These are phyloP conservation scores for Elaphurus davidianus DNA, from an alignment of 2,113 vertebrate genomes.

Conservation along the genomic window DNA sequence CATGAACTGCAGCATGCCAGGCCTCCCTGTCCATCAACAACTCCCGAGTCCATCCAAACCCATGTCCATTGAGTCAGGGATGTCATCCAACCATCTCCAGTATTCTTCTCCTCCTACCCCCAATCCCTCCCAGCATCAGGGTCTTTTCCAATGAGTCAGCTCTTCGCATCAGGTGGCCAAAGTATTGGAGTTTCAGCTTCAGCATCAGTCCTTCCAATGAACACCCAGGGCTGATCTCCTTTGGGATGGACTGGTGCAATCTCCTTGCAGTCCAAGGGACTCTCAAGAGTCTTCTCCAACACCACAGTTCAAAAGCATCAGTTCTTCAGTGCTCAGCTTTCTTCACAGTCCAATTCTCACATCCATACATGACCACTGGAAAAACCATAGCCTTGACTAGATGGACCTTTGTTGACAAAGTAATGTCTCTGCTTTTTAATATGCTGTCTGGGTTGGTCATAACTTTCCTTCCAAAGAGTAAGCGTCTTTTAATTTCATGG, in stretches of 20 bases:
- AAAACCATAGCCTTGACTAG: background rate
- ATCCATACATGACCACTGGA: background rate
- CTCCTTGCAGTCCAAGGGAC: background rate
- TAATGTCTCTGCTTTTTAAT: background rate
- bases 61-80: background rate
- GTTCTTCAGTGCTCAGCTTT: background rate
- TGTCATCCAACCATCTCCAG: background rate
- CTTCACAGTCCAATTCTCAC: background rate
- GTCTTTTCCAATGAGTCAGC: background rate
- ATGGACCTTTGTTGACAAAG: background rate
- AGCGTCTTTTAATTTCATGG: background rate
- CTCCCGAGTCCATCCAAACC: background rate
- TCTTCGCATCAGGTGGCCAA: background rate
- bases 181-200: background rate
- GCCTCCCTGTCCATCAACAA: background rate
- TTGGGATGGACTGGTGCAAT: background rate
- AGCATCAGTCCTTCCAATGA: background rate
- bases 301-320: background rate
- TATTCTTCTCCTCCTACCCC: background rate
- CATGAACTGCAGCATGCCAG: rapidly evolving
- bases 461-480: background rate
- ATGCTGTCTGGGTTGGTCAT: background rate
- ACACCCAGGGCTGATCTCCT: background rate
- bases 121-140: background rate
- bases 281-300: background rate